These are phyloP conservation scores for Hirtodrosophila trivittata DNA, from an alignment of 2,888 invertebrate genomes.

Conservation along the genomic window DNA sequence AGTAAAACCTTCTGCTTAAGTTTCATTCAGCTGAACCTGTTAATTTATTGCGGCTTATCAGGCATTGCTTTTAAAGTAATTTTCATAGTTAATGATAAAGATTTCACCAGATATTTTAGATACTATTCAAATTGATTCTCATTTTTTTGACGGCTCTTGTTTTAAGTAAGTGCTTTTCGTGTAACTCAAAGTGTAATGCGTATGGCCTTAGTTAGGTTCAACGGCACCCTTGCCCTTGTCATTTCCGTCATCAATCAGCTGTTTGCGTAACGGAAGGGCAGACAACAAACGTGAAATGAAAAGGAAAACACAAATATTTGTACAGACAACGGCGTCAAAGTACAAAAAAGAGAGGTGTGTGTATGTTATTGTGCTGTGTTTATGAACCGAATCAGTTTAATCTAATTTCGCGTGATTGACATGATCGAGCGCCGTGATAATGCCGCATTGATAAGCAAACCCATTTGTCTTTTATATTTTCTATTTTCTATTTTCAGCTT, in stretches of 20 bases:
- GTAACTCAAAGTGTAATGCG: no score
- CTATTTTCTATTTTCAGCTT: neutral
- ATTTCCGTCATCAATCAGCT: neutral
- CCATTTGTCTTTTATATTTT: neutral
- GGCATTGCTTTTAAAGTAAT: neutral
- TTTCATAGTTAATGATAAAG: neutral
- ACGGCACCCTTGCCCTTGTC: constrained; percentile 1
- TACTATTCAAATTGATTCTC: no score
- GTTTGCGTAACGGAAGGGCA: constrained; percentile 39
- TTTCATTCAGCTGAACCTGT: constrained; percentile 5
- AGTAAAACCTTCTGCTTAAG: constrained; percentile 2
- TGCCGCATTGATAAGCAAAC: constrained; percentile 27
- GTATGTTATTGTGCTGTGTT: constrained; percentile 6
- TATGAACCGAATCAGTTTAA: constrained; percentile 20
- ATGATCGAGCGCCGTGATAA: constrained; percentile 58
- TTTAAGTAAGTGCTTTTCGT: no score
- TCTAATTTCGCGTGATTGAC: constrained; percentile 59
- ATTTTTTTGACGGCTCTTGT: neutral
- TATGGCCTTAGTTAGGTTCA: neutral
- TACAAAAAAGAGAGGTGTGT: constrained; percentile 20
- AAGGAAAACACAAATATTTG: constrained; percentile 32
- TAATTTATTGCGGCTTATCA: constrained; percentile 12
- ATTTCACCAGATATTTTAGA: constrained; percentile 35
- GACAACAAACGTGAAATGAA: constrained; percentile 29
- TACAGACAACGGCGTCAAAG: constrained; percentile 16